Evolutionary conservation across 1,140 invertebrate species (phyloP).

Genomic region (Cherax destructor): DNA sequence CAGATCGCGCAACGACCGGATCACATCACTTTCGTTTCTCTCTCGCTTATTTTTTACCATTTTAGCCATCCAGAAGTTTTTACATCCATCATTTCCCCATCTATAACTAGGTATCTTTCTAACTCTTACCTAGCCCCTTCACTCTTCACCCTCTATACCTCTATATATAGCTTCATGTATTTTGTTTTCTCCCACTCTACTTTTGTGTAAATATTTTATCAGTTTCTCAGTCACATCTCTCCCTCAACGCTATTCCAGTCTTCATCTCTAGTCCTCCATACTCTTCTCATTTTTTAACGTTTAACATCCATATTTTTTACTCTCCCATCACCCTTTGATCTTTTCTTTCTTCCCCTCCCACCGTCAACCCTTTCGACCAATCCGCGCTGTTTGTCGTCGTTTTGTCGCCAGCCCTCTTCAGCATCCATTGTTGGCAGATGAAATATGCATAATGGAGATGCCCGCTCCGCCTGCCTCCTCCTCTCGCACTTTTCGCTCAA

Average conservation of each 20-base stretch:
- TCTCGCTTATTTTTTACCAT: too few species aligned
- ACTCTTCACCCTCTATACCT: too few species aligned
- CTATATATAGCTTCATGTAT: neutral
- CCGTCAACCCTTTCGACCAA: neutral
- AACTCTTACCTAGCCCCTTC: too few species aligned
- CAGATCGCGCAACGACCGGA: too few species aligned
- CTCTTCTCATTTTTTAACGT: neutral
- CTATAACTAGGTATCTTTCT: too few species aligned
- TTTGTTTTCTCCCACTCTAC: too few species aligned
- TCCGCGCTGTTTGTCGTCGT: neutral
- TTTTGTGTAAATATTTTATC: too few species aligned
- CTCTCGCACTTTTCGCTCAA: neutral
- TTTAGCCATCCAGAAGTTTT: too few species aligned
- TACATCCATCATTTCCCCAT: too few species aligned
- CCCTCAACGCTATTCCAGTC: neutral
- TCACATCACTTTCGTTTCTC: too few species aligned
- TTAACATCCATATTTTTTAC: neutral
- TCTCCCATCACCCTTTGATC: neutral
- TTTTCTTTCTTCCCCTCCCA: neutral
- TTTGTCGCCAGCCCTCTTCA: neutral
- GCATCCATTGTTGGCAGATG: slow-evolving; percentile 9
- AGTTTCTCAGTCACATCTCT: too few species aligned
- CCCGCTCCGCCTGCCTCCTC: too few species aligned
- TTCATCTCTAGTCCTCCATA: neutral
- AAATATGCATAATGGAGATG: slow-evolving; percentile 16